Evolutionary conservation across 1,140 invertebrate species (phyloP), one percentile per base, ranked within the genome.

Genomic region (Coelopa frigida): DNA sequence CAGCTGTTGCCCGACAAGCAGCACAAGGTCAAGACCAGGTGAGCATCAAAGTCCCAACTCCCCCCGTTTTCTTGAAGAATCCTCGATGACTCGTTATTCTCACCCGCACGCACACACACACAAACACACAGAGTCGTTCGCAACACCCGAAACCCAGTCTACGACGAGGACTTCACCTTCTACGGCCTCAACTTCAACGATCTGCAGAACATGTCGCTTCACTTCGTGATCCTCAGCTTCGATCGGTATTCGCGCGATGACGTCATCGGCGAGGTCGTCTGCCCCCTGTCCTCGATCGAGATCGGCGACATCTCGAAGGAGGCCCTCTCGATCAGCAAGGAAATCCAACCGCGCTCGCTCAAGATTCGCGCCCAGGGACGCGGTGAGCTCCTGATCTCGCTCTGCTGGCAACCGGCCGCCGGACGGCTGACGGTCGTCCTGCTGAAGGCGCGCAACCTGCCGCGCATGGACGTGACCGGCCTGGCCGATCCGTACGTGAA

Each of bases 151-250:
- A 89, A 92, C 72, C 94, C 94, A 0, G 82, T 93, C 6, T 97
- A 95, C 70, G 91, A 97, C 60, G 94, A 97, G 68, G 91, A 95
- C 61, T 96, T 97, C 63, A 95, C 92, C 1, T 95, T 97, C 75
- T 96, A 94, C 61, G 92, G 92, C 23, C 83, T 96, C 49, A 84
- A 81, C 26, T 79, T 83, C 40, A 82, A 84, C 55, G 89, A 94
- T 66, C 72, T 96, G 8, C 73, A 88, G 69, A 84, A 79, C 59
- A 89, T 89, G 58, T 91, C 88, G 12, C 74, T 97, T 15, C 92
- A 97, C 72, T 94, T 97, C 65, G 89, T 94, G 22, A 85, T 94
- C 4, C 79, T 98, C 50, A 95, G 92, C 70, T 98, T 97, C 70
- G 95, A 98, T 73, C 74, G 94, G 66, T 98, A 97, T 70, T 95